Evolutionary conservation across 1,140 invertebrate genomes (phyloP), one percentile per base, ranked within the genome.

Genomic region (Drosophila insularis): DNA sequence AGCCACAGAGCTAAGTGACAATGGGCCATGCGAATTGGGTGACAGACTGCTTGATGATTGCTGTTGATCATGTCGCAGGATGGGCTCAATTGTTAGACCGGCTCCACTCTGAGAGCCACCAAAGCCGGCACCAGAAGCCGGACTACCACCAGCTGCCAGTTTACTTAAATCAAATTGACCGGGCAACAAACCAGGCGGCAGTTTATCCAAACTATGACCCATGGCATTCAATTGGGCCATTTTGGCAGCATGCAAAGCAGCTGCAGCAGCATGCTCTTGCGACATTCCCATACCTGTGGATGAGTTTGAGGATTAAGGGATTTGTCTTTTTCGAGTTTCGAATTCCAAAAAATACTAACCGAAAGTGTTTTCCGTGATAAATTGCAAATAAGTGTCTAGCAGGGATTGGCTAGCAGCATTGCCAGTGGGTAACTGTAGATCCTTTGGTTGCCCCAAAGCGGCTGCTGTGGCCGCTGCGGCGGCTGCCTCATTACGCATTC

Each of bases 371-470:
- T 97, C 96, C 0, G 96, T 96, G 72, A 97, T 97, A 66, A 97
- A 94, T 89, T 97, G 96, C 14, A 97, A 93, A 86, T 97, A 97
- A 2, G 96, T 97, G 90, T 97, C 96, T 17, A 97, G 89, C 32
- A 97, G 94, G 0, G 96, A 95, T 1, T 96, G 97, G 1, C 96
- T 96, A 3, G 90, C 90, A 4, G 91, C 92, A 43, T 92, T 93
- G 53, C 76, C 90, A 17, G 74, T 92, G 55, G 79, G 90, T 2
- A 92, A 67, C 62, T 92, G 70, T 0, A 80, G n/a, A 43, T 91
- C 86, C 54, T 91, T 90, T 8, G 94, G 94, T 8, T 94, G 92
- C 1, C 84, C 84, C 31, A 87, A 63, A n/a, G 86, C 89, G 1
- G 81, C 85, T 0, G 81, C 87, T 13, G 74, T 90, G n/a, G 89